Percentiles rank a stretch among this genome's conserved stretches.
Evolutionary conservation across 2,113 vertebrate genomes (phyloP).

Genomic region (Pyxicephalus adspersus): DNA sequence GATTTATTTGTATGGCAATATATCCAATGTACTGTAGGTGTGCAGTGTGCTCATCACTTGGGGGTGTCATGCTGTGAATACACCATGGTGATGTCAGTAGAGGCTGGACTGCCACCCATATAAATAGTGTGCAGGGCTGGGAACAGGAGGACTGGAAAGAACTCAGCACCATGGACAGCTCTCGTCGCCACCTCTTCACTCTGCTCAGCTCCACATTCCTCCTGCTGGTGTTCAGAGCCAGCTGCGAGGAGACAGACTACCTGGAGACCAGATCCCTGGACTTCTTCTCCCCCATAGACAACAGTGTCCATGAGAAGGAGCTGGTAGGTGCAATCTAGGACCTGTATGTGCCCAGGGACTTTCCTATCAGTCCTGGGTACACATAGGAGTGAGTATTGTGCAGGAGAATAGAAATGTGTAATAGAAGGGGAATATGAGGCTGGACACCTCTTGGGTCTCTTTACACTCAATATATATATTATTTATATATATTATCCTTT

Average conservation of each 20-base stretch:
- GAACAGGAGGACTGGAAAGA: background rate
- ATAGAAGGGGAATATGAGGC: no score
- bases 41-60: no score
- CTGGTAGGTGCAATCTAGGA: constrained; percentile 65
- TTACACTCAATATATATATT: no score
- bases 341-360: background rate
- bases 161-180: constrained; percentile 77
- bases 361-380: no score
- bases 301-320: constrained; percentile 73
- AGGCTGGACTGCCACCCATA: constrained; percentile 1
- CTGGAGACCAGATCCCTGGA: constrained; percentile 68
- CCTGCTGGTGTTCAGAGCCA: constrained; percentile 61
- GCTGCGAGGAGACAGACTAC: constrained; percentile 66
- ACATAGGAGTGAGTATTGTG: no score
- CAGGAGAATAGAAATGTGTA: no score
- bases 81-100: constrained; percentile 5
- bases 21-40: no score
- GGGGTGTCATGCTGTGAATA: background rate
- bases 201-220: constrained; percentile 67
- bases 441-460: no score
- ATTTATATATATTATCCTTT: no score
- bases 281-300: constrained; percentile 66
- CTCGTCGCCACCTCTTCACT: constrained; percentile 63
- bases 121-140: constrained; percentile 1
- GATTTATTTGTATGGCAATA: no score